These are phyloP conservation scores for Morphnarchus princeps DNA, from an alignment of 2,113 vertebrate species.

Conservation along the genomic window DNA sequence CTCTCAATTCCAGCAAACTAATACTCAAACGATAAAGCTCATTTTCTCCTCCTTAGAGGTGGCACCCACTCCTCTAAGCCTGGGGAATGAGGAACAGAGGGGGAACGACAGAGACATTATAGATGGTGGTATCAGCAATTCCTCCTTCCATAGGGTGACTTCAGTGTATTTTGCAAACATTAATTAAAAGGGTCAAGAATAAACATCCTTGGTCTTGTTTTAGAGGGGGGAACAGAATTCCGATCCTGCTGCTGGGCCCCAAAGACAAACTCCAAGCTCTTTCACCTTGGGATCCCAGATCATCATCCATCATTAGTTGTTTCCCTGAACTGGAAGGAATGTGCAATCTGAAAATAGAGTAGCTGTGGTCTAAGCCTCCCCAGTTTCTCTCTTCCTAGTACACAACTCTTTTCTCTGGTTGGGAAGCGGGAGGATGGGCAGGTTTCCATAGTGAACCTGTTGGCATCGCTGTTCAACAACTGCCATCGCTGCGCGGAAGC, in stretches of 20 bases:
- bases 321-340: not conserved
- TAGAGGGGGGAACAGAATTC: not conserved
- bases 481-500: accelerated
- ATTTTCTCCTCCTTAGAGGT: not conserved
- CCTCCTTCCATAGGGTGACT: not conserved
- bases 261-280: not conserved
- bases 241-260: not conserved
- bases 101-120: not conserved
- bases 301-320: not conserved
- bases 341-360: not conserved
- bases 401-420: not conserved
- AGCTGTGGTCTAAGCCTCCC: not conserved
- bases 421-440: not conserved
- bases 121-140: not conserved
- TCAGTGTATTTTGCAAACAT: not conserved
- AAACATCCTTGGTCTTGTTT: not conserved
- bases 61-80: not conserved
- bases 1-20: not conserved
- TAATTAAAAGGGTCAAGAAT: not conserved
- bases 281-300: not conserved
- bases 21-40: not conserved
- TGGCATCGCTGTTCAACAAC: not conserved
- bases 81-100: not conserved
- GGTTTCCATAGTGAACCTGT: not conserved
- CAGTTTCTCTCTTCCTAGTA: not conserved